Evolutionary conservation across 2,888 invertebrate genomes (phyloP), one percentile per base, ranked within the genome.

Genomic region (Pandemis heparana): DNA sequence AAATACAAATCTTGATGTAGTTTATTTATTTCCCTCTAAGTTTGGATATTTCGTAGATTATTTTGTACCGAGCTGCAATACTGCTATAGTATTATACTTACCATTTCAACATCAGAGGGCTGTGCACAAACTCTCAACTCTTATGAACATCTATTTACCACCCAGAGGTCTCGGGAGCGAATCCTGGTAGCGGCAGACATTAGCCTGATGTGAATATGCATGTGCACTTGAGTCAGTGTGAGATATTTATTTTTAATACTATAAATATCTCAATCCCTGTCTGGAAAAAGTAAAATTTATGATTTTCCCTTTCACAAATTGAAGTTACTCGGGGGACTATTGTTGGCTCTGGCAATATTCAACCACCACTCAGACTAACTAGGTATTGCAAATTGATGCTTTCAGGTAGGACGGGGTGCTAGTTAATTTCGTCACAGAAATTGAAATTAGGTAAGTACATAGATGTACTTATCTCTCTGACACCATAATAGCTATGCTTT

Each of bases 331-430:
- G 1, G 5, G n/a, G 39, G 48, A 51, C 39, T 16, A 59, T 64
- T 63, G 62, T 23, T 8, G 32, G 32, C n/a, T 43, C 43, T 32
- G 38, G 23, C 64, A 64, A 64, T 32, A 64, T 48, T 64, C 64
- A 38, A 38, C 64, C 6, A 48, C 48, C 48, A 64, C 64, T 64
- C 23, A 48, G 32, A 32, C 41, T 48, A 38, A 48, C 38, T 64
- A n/a, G 48, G 32, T 48, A 64, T 64, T 38, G 48, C 64, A 64
- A 48, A 48, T 48, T 64, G n/a, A 18, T 43, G 16, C 63, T 63
- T 43, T 63, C 23, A 23, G 14, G 18, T 43, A 4, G 23, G 12
- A 18, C 46, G 1, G 14, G 18, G 7, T 23, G n/a, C 8, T 7
- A 23, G 18, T 23, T 63, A 41, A 62, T 43, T 5, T 62, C 14